Percentiles rank a stretch among this genome's conserved stretches.
Conservation (phyloP, 2,113 vertebrate species). For the Coregonus clupeaformis region DNA sequence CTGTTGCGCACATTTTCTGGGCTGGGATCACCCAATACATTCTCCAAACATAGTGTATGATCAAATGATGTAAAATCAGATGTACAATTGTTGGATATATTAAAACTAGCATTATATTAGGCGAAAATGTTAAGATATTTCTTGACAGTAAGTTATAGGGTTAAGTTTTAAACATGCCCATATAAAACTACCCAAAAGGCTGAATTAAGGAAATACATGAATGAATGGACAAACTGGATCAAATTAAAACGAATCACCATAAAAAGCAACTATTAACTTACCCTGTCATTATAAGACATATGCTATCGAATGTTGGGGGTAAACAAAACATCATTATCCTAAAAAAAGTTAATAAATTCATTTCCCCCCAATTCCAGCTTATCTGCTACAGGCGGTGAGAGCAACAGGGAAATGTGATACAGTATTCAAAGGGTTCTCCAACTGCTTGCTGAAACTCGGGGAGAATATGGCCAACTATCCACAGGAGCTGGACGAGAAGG, state of each 20-base stretch:
- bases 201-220: no score
- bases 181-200: no score
- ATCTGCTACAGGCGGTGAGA: constrained; percentile 86
- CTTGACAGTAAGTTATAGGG: not conserved
- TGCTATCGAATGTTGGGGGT: no score
- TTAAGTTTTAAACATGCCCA: no score
- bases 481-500: constrained; percentile 88
- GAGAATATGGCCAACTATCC: constrained; percentile 93
- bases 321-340: no score
- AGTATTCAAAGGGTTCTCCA: constrained; percentile 93
- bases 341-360: not conserved
- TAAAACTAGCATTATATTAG: not conserved
- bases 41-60: not conserved
- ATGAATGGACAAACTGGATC: no score
- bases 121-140: not conserved
- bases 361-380: constrained; percentile 65
- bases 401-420: constrained; percentile 90
- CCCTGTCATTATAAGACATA: no score
- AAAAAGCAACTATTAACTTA: no score
- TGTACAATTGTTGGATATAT: not conserved
- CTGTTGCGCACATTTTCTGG: not conserved
- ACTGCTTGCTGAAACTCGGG: constrained; percentile 92
- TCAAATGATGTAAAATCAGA: not conserved
- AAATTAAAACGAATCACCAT: no score
- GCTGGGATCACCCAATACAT: not conserved